A percentile compares a stretch with the other conserved stretches of the same genome.
Conservation (phyloP, 2,888 invertebrate genomes). For the Tridacna crocea region DNA sequence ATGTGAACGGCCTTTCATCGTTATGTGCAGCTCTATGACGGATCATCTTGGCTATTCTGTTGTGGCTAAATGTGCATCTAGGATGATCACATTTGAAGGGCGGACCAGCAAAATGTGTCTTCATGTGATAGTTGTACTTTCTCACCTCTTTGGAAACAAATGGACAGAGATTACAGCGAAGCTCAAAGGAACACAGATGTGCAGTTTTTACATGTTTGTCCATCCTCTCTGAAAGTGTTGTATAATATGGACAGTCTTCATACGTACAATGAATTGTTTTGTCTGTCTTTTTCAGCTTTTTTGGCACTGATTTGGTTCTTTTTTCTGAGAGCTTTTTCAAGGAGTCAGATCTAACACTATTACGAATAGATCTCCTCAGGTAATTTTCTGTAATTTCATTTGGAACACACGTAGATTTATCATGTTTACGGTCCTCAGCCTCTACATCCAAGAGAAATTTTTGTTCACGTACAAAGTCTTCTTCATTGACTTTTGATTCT, state of each 20-base stretch:
- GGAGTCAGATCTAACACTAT: not conserved
- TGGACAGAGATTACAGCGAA: constrained; percentile 87
- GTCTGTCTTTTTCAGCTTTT: not conserved
- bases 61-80: constrained; percentile 86
- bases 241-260: constrained; percentile 66
- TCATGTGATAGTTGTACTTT: constrained; percentile 88
- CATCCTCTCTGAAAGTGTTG: constrained; percentile 54
- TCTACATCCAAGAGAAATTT: not conserved
- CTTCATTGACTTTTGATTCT: constrained; percentile 2
- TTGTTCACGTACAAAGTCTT: constrained; percentile 16
- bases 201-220: constrained; percentile 68
- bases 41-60: constrained; percentile 86
- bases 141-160: constrained; percentile 88
- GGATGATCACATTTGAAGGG: constrained; percentile 87
- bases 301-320: not conserved
- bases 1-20: constrained; percentile 85
- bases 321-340: not conserved
- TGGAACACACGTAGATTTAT: constrained; percentile 3
- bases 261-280: constrained; percentile 52
- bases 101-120: constrained; percentile 87
- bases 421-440: not conserved
- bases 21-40: constrained; percentile 87
- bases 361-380: not conserved
- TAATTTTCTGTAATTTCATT: not conserved
- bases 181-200: constrained; percentile 65